Conservation (phyloP, 2,797 vertebrate species). For the Leucoraja ocellata region DNA sequence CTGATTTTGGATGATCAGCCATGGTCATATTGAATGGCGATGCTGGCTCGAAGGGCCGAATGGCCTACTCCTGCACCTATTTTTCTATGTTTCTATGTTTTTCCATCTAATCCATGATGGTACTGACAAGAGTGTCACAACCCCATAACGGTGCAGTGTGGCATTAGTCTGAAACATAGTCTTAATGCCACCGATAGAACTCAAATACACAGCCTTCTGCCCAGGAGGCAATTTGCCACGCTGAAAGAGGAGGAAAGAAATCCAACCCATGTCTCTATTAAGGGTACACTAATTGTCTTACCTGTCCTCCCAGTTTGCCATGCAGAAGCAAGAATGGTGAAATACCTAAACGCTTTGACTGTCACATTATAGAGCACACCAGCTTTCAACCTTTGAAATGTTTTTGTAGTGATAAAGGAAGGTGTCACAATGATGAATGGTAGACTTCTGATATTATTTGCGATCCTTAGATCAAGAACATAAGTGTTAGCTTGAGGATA, state of each 20-base stretch:
- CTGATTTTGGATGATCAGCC: no score
- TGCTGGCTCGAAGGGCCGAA: no score
- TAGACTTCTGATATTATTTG: conserved; percentile 48
- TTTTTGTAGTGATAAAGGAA: conserved; percentile 14
- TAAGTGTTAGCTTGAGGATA: conserved; percentile 52
- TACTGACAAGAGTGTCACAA: neutral
- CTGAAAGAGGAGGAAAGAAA: neutral
- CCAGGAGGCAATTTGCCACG: neutral
- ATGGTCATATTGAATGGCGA: no score
- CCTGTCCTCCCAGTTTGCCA: conserved; percentile 51
- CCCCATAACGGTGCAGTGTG: neutral
- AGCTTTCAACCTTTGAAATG: conserved; percentile 54
- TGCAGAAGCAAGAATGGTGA: conserved; percentile 48
- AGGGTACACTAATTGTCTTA: conserved; percentile 42
- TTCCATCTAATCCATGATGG: neutral
- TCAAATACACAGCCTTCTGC: neutral
- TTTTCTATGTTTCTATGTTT: no score
- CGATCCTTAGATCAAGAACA: conserved; percentile 62
- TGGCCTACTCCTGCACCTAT: no score
- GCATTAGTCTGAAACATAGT: neutral
- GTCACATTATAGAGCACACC: conserved; percentile 59
- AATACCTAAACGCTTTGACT: conserved; percentile 56
- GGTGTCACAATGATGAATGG: conserved; percentile 49
- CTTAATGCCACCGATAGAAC: neutral
- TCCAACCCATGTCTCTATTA: neutral